phyloP scores from a whole-genome alignment of 2,888 invertebrate species.

The Oscheius myriophilus region DNA sequence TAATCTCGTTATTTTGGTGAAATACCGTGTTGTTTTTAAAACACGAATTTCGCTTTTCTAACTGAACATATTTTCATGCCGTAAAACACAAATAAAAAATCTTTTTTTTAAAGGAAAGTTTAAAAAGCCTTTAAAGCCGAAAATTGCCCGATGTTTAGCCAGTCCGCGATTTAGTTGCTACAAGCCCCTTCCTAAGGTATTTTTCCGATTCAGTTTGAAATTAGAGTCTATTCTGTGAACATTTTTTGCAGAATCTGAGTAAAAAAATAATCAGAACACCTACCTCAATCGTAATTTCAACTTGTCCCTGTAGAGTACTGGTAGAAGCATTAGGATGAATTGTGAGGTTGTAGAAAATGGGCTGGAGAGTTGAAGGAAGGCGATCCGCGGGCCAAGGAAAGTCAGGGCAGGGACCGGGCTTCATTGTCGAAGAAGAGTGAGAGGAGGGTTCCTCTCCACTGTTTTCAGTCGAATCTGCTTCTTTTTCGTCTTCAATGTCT shows the following conservation, averaged over 20 bases:
- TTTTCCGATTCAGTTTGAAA: no score
- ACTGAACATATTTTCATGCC: no score
- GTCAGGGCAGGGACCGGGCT: conserved; percentile 14
- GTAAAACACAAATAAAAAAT: no score
- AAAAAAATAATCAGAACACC: conserved; percentile 11
- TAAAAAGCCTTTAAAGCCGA: no score
- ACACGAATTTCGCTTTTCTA: no score
- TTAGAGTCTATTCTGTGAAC: neutral
- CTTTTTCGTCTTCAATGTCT: conserved; percentile 6
- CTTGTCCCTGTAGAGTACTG: conserved; percentile 35
- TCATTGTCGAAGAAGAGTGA: neutral
- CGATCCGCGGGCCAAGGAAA: conserved; percentile 71
- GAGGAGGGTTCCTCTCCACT: neutral
- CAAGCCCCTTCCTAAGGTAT: no score
- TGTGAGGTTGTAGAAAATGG: conserved; percentile 55
- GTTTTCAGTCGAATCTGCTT: conserved; percentile 11
- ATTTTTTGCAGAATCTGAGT: neutral
- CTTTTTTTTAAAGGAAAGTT: no score
- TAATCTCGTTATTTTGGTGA: no score
- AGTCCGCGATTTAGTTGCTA: no score
- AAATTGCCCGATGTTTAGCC: no score
- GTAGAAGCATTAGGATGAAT: conserved; percentile 58
- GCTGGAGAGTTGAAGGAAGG: conserved; percentile 70
- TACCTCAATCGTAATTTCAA: conserved; percentile 45
- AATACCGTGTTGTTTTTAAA: no score